Conservation (phyloP, 2,113 vertebrate species). For the Brachyistius frenatus region DNA sequence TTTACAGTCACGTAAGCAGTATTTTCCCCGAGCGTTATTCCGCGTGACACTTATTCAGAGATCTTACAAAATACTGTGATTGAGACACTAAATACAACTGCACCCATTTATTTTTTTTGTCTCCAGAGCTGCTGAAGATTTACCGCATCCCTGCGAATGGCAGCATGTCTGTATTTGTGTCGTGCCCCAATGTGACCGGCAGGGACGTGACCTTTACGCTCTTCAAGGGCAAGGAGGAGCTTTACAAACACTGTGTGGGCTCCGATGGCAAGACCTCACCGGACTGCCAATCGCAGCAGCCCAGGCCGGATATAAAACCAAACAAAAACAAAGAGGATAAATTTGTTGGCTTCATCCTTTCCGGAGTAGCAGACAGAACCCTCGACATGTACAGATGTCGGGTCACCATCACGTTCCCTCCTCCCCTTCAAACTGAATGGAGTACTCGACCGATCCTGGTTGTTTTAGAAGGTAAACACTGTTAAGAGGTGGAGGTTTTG, state of each 20-base stretch:
- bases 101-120: neutral
- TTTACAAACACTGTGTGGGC: neutral
- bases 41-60: too few species aligned
- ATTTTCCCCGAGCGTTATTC: neutral
- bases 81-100: too few species aligned
- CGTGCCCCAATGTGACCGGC: neutral
- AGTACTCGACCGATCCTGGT: conserved; percentile 9
- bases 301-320: neutral
- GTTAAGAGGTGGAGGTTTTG: neutral
- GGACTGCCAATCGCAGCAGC: rapidly evolving
- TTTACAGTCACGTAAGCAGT: neutral
- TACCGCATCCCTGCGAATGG: neutral
- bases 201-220: neutral
- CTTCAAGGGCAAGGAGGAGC: rapidly evolving
- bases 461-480: conserved; percentile 51
- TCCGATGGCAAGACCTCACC: rapidly evolving
- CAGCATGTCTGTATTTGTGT: neutral
- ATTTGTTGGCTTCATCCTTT: neutral
- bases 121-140: neutral
- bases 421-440: neutral
- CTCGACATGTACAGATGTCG: conserved; percentile 58
- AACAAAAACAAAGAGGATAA: rapidly evolving
- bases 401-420: conserved; percentile 17
- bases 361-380: neutral
- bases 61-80: too few species aligned